These are phyloP conservation scores for Chionis minor DNA, from an alignment of 2,113 vertebrate genomes.

Conservation along the genomic window DNA sequence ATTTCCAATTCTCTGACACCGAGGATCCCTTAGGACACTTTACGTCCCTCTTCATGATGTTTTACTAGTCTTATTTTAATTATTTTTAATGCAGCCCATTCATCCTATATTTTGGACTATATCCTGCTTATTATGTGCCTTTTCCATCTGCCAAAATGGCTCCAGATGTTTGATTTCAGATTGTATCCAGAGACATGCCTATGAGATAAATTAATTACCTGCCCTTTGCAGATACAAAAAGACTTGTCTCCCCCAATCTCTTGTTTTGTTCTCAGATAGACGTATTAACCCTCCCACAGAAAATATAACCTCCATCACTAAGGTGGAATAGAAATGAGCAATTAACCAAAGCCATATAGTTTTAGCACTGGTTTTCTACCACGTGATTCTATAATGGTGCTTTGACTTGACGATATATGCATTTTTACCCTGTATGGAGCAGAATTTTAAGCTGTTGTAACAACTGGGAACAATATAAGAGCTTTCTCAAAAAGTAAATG, in stretches of 20 bases:
- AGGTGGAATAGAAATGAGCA: slow-evolving; percentile 45
- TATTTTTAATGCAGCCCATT: background rate
- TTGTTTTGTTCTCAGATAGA: slow-evolving; percentile 39
- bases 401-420: slow-evolving; percentile 49
- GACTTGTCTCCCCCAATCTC: background rate
- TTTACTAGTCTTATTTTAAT: background rate
- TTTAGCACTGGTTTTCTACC: slow-evolving; percentile 44
- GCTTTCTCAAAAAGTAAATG: slow-evolving; percentile 57
- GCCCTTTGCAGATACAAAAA: slow-evolving; percentile 48
- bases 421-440: background rate
- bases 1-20: background rate
- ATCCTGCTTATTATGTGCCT: background rate
- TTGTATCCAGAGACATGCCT: background rate
- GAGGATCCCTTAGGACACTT: background rate
- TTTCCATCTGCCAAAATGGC: background rate
- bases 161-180: slow-evolving; percentile 9
- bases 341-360: slow-evolving; percentile 62
- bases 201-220: slow-evolving; percentile 59
- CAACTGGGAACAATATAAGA: slow-evolving; percentile 57
- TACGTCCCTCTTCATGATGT: background rate
- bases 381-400: slow-evolving; percentile 17
- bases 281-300: slow-evolving; percentile 29
- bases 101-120: background rate
- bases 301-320: background rate
- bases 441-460: slow-evolving; percentile 23